Conservation (phyloP, 1,140 invertebrate genomes). For the Hylaeus anthracinus region DNA sequence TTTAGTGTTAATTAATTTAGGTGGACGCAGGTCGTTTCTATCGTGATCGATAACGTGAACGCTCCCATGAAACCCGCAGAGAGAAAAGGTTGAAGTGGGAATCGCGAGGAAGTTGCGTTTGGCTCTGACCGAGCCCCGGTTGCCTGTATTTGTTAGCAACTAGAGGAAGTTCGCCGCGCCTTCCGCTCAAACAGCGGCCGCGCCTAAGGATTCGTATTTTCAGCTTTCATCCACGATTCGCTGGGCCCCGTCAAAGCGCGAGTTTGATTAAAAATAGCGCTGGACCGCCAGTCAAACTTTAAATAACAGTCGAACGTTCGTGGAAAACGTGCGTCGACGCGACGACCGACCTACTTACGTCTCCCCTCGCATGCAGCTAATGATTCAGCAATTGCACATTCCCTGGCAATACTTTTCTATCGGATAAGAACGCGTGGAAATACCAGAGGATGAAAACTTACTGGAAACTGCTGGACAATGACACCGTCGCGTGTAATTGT, state of each 20-base stretch:
- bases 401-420: background rate
- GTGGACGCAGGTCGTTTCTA: no score
- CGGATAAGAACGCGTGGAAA: background rate
- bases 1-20: no score
- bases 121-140: background rate
- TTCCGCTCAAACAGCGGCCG: constrained; percentile 30
- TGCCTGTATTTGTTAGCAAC: constrained; percentile 9
- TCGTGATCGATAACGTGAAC: background rate
- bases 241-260: constrained; percentile 4
- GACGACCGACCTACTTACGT: background rate
- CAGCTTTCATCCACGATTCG: constrained; percentile 19
- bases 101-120: constrained; percentile 16
- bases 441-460: background rate
- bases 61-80: background rate
- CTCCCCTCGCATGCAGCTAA: background rate
- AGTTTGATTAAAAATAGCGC: constrained; percentile 25
- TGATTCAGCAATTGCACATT: background rate
- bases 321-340: background rate
- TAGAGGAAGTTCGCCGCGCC: constrained; percentile 25
- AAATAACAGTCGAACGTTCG: constrained; percentile 2
- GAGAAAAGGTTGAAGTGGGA: constrained; percentile 12
- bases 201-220: constrained; percentile 33
- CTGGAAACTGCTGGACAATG: background rate
- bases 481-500: no score
- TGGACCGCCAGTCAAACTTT: background rate